These are phyloP conservation scores for Sebastes taczanowskii DNA, from an alignment of 2,797 vertebrate species.

Conservation along the genomic window DNA sequence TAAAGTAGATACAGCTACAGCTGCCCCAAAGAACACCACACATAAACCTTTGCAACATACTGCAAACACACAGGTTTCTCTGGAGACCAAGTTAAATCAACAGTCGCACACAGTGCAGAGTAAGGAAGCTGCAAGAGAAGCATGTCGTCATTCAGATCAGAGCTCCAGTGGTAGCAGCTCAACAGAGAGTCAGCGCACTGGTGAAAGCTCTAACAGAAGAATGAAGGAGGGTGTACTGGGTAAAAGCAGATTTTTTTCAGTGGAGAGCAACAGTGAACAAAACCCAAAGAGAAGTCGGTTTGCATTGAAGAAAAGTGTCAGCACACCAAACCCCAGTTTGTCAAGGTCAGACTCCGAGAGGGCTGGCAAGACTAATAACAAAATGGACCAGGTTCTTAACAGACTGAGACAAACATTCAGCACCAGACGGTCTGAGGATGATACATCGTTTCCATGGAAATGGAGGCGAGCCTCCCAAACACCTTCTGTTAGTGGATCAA, in stretches of 20 bases:
- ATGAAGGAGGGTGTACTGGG: slow-evolving; percentile 42
- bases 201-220: slow-evolving; percentile 27
- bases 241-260: slow-evolving; percentile 64
- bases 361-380: slow-evolving; percentile 60
- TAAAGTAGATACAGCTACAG: slow-evolving; percentile 35
- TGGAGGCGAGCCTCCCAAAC: slow-evolving; percentile 58
- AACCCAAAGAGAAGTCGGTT: slow-evolving; percentile 71
- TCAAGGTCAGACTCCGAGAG: slow-evolving; percentile 57
- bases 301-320: slow-evolving; percentile 68
- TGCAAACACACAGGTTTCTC: slow-evolving; percentile 34
- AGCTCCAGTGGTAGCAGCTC: slow-evolving; percentile 55
- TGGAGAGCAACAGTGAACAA: slow-evolving; percentile 59
- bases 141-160: slow-evolving; percentile 34
- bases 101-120: slow-evolving; percentile 31
- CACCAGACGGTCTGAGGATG: slow-evolving; percentile 64
- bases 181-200: slow-evolving; percentile 26
- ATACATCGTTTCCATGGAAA: slow-evolving; percentile 57
- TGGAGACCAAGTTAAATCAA: slow-evolving; percentile 47
- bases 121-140: slow-evolving; percentile 23
- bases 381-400: slow-evolving; percentile 76
- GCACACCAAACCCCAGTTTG: slow-evolving; percentile 47
- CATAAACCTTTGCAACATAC: slow-evolving; percentile 36
- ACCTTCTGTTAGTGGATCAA: slow-evolving; percentile 54
- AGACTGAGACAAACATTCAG: slow-evolving; percentile 76
- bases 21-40: slow-evolving; percentile 26